Base-by-base conservation (phyloP, 2,113 vertebrate genomes). In the Lontra canadensis region DNA sequence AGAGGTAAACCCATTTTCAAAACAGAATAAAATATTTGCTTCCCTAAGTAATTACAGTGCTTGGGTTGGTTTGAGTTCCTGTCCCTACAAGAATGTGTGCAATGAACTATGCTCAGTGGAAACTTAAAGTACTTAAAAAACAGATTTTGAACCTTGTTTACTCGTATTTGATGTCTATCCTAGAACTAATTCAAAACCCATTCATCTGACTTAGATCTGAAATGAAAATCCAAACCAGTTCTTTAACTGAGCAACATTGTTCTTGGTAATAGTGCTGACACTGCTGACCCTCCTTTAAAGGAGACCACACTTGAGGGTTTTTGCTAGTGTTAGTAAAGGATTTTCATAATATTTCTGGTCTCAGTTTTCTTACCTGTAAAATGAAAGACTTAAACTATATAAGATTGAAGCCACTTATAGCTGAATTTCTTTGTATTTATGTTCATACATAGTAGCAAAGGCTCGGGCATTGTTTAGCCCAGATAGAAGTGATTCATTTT, bases 1-100 rank as follows among this genome's bases (percentile, higher is more conserved):
- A 79, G 88, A 82, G 81, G 67, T 79, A 97, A 97, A 90, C 71
- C 31, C 42, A 87, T 74, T 97, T 96, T 96, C 90, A 94, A 96
- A 98, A 94, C 74, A 85, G 82, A 92, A 82, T 76, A 79, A 97
- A 97, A 96, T 96, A 95, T 93, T 96, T 98, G 42, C 89, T 95
- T 93, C 91, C 85, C 29, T 91, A 73, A 86, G 80, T 97, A 96
- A 90, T 97, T 95, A 63, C 6, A 76, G 57, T 61, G 34, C 31
- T 76, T 87, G 55, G 31, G 21, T 80, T 94, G 47, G 36, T 84
- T n/a, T 92, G 61, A 61, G 76, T 76, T 84, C 57, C 20, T 39
- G 9, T 21, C 15, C 44, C 61, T 89, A 12, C 47, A 78, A 44
- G 20, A 93, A 85, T 44, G 61, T 78, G 67, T 76, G 39, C 74